Evolutionary conservation across 1,140 invertebrate genomes (phyloP), one percentile per base, ranked within the genome.

Genomic region (Zaprionus ornatus): DNA sequence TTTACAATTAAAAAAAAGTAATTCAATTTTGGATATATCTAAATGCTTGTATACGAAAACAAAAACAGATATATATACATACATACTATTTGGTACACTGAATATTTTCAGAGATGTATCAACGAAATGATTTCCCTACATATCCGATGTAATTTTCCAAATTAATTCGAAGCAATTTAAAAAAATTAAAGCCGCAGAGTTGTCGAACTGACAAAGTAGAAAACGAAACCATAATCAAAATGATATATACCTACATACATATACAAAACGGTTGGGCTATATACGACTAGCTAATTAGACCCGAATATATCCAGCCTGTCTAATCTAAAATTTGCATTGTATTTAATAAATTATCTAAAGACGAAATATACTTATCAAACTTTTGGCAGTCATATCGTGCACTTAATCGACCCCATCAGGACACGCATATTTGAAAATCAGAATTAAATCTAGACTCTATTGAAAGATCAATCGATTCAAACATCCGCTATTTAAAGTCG

Each of bases 381-480:
- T 62, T 81, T 87, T 83, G 84, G 83, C 84, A 87, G 76, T 80
- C 84, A 88, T 80, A 88, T 84, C 77, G 84, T 88, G 83, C 83
- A 87, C 80, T 88, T 88, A 87, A 74, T 70, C 71, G 79, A 82
- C 79, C 77, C 66, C 66, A 85, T 71, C 74, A 59, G 19, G 71
- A 62, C 52, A 62, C 52, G 48, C 19, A 68, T 45, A 73, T 35
- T 67, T 61, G 32, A 59, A 80, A 72, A 17, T 80, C 79, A 74
- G 71, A 69, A 75, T 54, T 37, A 40, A 35, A 37, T 56, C 29
- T 73, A 68, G 27, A 62, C 7, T 61, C n/a, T 48, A 55, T 55
- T 57, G 29, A 61, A 19, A 21, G 3, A n/a, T 60, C 45, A 66
- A 21, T 50, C n/a, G 29, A 61, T 64, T 66, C 13, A 37, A 50